A percentile compares a stretch with the other conserved stretches of the same genome.
Evolutionary conservation across 1,140 invertebrate genomes (phyloP).

Genomic region (Aphis gossypii): DNA sequence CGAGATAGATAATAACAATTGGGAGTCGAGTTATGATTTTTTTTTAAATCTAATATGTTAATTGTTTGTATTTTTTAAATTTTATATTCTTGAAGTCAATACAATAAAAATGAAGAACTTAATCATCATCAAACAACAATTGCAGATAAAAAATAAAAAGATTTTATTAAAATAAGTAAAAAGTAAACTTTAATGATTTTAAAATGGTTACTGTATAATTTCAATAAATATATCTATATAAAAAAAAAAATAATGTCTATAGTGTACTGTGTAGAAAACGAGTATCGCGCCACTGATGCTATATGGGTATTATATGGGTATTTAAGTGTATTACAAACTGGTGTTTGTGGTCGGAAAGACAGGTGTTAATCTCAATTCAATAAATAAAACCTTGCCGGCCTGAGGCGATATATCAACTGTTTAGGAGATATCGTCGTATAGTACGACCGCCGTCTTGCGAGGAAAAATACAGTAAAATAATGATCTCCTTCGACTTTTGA

Average conservation of each 20-base stretch:
- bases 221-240: neutral
- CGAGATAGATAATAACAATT: neutral
- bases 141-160: no score
- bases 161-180: no score
- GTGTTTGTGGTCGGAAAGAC: neutral
- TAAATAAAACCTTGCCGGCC: neutral
- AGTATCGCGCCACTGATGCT: neutral
- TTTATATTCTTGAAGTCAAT: neutral
- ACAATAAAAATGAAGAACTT: no score
- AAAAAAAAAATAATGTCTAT: neutral
- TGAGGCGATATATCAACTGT: neutral
- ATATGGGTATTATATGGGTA: neutral
- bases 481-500: neutral
- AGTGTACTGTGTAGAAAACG: neutral
- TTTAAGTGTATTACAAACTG: neutral
- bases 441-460: neutral
- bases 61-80: neutral
- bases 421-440: neutral
- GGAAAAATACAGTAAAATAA: neutral
- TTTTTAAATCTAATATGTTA: neutral
- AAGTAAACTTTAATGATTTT: neutral
- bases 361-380: slow-evolving; percentile 21
- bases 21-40: neutral
- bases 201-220: neutral
- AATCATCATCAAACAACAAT: no score